These are phyloP conservation scores for Cerastoderma edule DNA, from an alignment of 2,888 invertebrate species.

Conservation along the genomic window DNA sequence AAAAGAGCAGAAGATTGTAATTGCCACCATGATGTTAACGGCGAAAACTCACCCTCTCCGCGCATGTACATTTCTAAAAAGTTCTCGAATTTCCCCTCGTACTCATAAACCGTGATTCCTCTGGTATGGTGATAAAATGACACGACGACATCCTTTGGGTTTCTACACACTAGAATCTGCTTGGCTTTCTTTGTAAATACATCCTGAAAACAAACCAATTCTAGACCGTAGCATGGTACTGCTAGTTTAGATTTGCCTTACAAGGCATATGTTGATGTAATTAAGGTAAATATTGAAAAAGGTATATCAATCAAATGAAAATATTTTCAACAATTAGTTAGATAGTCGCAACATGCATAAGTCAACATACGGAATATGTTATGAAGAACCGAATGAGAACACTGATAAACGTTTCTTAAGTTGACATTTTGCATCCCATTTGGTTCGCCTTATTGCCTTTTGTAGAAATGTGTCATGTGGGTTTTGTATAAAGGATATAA, in stretches of 20 bases:
- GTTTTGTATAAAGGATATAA: too few relatives aligned
- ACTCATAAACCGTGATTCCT: constrained; percentile 28
- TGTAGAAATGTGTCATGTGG: too few relatives aligned
- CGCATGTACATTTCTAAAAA: constrained; percentile 34
- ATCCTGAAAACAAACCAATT: constrained; percentile 6
- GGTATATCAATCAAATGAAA: not conserved
- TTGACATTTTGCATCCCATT: too few relatives aligned
- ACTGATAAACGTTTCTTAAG: too few relatives aligned
- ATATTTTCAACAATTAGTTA: not conserved
- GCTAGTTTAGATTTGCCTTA: not conserved
- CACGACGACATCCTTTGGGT: constrained; percentile 46
- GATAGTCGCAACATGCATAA: not conserved
- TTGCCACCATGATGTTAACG: too few relatives aligned
- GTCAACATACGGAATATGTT: not conserved
- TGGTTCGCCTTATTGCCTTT: too few relatives aligned
- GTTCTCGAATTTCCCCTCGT: constrained; percentile 49
- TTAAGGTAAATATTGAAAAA: too few relatives aligned
- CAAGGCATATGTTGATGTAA: too few relatives aligned
- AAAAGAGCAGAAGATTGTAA: too few relatives aligned
- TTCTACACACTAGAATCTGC: constrained; percentile 29
- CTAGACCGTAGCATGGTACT: not conserved
- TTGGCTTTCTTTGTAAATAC: constrained; percentile 11
- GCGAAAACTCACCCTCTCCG: constrained; percentile 39
- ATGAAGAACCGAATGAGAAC: not conserved
- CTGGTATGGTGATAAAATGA: constrained; percentile 43